Base-by-base conservation (phyloP, 2,113 vertebrate species). In the Ceyx cyanopectus region DNA sequence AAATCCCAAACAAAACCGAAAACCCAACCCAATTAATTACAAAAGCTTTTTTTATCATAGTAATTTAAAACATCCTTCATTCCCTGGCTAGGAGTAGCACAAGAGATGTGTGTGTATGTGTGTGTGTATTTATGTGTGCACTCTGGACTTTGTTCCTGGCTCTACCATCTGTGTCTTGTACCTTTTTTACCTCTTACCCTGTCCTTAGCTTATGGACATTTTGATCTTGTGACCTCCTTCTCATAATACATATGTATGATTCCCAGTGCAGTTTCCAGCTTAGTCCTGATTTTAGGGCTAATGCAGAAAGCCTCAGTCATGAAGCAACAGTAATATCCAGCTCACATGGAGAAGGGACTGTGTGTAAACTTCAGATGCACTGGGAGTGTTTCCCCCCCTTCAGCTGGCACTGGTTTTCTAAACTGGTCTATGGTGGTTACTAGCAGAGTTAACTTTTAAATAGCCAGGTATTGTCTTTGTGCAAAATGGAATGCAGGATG, bases 401-500 rank as follows among this genome's bases (percentile, higher is more conserved):
- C 57, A 70, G 26, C 34, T 74, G 69, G 43, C 56, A 19, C 4
- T 2, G 34, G 10, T 72, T 82, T 80, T 78, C 5, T 19, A 41
- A 41, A 41, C 65, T 40, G 17, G 22, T 48, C 69, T 26, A 0
- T 40, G n/a, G 27, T 60, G 6, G n/a, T 72, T 82, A 10, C 41
- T 27, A 78, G 40, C 95, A 91, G 83, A 95, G 86, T 87, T 87
- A 60, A 89, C 22, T 78, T 95, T 40, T 66, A 89, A 85, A 66
- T 80, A 81, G 60, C 63, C 61, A 54, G 69, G 45, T 88, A 66
- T 66, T 14, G 4, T n/a, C 46, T 27, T 45, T 45, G 37, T n/a
- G 45, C 54, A 95, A 70, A 87, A 19, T 4, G 62, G 57, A 77
- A 92, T 93, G 84, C 41, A 94, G 85, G 95, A 92, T 66, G 97